Evolutionary conservation across 2,113 vertebrate species (phyloP).

Genomic region (Rousettus leschenaultii): DNA sequence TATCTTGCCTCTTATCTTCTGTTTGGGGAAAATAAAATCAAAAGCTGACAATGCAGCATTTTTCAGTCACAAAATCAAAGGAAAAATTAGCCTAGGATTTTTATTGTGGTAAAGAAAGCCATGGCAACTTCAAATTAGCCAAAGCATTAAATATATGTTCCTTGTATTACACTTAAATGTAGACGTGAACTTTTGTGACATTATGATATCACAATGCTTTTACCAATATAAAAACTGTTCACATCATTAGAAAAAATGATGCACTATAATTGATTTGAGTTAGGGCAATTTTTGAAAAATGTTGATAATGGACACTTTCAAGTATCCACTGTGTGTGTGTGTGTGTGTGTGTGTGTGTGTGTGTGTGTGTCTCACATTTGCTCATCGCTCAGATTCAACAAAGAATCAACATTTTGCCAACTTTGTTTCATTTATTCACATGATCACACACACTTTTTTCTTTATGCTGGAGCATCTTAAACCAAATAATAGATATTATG

Average conservation of each 20-base stretch:
- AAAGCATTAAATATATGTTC: background rate
- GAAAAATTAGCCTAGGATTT: background rate
- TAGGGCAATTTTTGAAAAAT: background rate
- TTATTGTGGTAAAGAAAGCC: conserved; percentile 19
- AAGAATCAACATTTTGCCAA: background rate
- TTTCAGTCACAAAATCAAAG: conserved; percentile 40
- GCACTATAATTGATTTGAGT: background rate
- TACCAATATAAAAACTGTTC: background rate
- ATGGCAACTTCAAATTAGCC: conserved; percentile 9
- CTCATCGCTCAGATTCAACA: background rate
- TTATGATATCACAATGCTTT: conserved; percentile 9
- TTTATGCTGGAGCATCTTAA: background rate
- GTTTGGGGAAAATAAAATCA: conserved; percentile 33
- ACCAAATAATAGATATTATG: background rate
- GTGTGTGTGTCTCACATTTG: background rate
- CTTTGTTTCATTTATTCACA: background rate
- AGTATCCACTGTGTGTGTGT: background rate
- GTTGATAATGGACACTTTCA: background rate
- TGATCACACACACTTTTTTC: background rate
- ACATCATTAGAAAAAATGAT: background rate
- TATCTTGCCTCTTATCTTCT: background rate
- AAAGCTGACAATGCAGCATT: conserved; percentile 1
- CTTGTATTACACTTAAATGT: background rate
- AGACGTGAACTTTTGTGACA: background rate
- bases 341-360: too few relatives aligned